Base-by-base conservation (phyloP, 2,113 vertebrate genomes). In the pig (Sus scrofa) region DNA sequence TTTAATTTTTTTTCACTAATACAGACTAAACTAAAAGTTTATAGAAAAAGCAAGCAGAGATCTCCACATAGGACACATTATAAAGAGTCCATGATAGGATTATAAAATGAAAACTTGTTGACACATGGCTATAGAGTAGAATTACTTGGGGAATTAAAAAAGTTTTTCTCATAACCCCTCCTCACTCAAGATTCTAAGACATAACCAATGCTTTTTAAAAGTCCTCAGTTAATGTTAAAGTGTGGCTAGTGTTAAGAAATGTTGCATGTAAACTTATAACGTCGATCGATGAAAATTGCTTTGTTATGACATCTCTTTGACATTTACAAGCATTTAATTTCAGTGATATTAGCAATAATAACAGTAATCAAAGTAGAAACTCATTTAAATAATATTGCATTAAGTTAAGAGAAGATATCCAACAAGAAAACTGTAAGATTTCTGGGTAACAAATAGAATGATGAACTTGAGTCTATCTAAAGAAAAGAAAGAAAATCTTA, bases 251-350 rank as follows among this genome's bases (percentile, higher is more conserved):
- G 8, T 34, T 89, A 32, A 74, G 10, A 90, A 87, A 79, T 87
- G 62, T 14, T 34, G 10, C 34, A 39, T 37, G 15, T 74, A 11
- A 91, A 86, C 0, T 89, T 90, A 78, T 2, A 8, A 27, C 19
- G 12, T 26, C 84, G 27, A 27, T 58, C 84, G 32, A 32, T 58
- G 50, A 58, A 67, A 77, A 50, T 16, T 56, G 5, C 39, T 74
- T 56, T 62, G 14, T 19, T 63, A 50, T 60, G 34, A 68, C 56
- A 71, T 0, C 2, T 39, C 89, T 92, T 54, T 91, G 22, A 67
- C n/a, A 82, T 83, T 27, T 68, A 44, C 70, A 92, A 88, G 50
- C 1, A 89, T 52, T 78, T 83, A 44, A 90, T 96, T 94, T 81
- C 11, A 68, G 3, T 60, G 9, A 88, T 78, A 50, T 58, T 62